Conservation (phyloP, 2,888 invertebrate genomes). For the Lymantria dispar region DNA sequence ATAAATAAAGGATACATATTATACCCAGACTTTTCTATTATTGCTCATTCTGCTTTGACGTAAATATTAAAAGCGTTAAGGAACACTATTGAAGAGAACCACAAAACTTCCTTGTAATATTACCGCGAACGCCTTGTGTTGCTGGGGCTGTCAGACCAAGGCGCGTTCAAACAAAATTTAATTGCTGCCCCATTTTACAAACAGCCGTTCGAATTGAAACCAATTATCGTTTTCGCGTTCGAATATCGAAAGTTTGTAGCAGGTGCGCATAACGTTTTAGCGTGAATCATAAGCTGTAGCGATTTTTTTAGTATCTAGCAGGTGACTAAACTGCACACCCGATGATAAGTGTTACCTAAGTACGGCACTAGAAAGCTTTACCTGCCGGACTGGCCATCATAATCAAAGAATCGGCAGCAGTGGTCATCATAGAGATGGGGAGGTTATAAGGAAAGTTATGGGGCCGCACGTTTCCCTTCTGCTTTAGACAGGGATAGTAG, state of each 20-base stretch:
- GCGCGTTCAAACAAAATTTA: conserved; percentile 66
- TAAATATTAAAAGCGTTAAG: neutral
- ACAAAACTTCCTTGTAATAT: conserved; percentile 13
- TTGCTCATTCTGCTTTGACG: no score
- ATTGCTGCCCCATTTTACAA: conserved; percentile 68
- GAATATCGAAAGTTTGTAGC: conserved; percentile 74
- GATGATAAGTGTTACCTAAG: no score
- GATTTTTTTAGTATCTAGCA: conserved; percentile 5
- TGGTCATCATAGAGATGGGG: no score
- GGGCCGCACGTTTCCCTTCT: no score
- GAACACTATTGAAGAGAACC: neutral
- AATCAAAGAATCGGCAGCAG: no score
- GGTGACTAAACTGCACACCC: no score
- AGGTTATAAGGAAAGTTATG: no score
- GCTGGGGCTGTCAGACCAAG: conserved; percentile 18
- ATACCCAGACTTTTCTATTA: no score
- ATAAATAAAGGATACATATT: no score
- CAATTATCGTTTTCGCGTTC: conserved; percentile 76
- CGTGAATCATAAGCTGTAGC: conserved; percentile 33
- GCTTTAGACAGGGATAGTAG: no score
- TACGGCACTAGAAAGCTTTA: no score
- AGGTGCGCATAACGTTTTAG: conserved; percentile 63
- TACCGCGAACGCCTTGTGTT: conserved; percentile 13
- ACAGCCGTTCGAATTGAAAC: conserved; percentile 70
- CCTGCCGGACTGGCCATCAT: no score